Base-by-base conservation (phyloP, 1,140 invertebrate genomes). In the Drosophila azteca region DNA sequence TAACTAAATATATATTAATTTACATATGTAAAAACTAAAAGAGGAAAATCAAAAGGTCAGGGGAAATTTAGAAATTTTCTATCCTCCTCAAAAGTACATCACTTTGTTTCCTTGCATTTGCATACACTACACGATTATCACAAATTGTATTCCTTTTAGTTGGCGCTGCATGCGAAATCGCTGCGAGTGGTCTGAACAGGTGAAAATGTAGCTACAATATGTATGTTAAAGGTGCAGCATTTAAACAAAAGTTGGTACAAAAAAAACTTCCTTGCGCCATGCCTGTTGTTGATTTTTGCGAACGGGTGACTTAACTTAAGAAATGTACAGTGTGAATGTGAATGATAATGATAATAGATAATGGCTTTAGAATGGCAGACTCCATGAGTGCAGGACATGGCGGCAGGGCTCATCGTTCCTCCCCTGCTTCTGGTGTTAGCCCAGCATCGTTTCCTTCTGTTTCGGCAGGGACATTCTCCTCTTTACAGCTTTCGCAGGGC, bases 401-500 rank as follows among this genome's bases (percentile, higher is more conserved):
- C 46, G 45, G 52, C 31, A 5, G 29, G 20, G 22, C 54, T 76
- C 26, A 24, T 63, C 6, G n/a, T 43, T 46, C 13, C 45, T 26
- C 5, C 62, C 41, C 13, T 13, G 41, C 52, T 17, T 52, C 11
- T 52, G 39, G 17, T 53, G 49, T 41, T 59, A 52, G 49, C 63
- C 31, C 20, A 3, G 17, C 15, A 48, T 9, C 43, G 5, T 29
- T 26, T 29, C 31, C 20, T 41, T 7, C 45, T 22, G 8, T 17
- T 49, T 55, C 31, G 35, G 43, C 24, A 26, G 24, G 24, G 24
- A 26, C 24, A 26, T 31, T n/a, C 6, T 41, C 20, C 45, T 41
- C 44, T 55, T 66, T 91, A 91, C 13, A 91, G 80, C 72, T 90
- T 91, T 63, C 90, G 82, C 49, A 90, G 35, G 0, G 76, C 69